These are phyloP conservation scores for Platorchestia sp. DNA, from an alignment of 1,140 invertebrate genomes.

Conservation along the genomic window DNA sequence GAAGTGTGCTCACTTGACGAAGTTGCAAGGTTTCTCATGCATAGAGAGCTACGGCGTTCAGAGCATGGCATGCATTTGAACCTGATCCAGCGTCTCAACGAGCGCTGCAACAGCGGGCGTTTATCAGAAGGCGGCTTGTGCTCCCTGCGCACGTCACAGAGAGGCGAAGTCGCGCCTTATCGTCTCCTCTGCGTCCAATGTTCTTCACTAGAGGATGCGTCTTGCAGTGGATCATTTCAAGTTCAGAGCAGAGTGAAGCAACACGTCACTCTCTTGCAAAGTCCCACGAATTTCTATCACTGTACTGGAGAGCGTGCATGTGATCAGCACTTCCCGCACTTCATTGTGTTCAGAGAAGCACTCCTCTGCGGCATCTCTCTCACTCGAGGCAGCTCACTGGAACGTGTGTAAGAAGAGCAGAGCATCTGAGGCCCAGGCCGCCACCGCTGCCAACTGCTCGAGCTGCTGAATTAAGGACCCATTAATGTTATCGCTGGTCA, in stretches of 20 bases:
- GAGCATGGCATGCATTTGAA: too few species aligned
- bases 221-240: too few species aligned
- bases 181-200: too few species aligned
- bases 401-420: background rate
- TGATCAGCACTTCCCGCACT: background rate
- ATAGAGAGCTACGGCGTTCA: background rate
- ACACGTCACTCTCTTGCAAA: too few species aligned
- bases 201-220: too few species aligned
- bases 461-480: background rate
- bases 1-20: background rate
- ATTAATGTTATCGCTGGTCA: background rate
- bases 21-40: background rate
- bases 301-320: background rate
- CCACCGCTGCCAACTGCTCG: background rate
- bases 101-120: too few species aligned
- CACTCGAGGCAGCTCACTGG: background rate
- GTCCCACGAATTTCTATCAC: background rate
- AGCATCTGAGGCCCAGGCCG: background rate
- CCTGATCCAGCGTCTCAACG: too few species aligned
- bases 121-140: too few species aligned
- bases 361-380: background rate
- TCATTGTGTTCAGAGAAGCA: background rate
- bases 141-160: too few species aligned
- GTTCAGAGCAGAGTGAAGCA: too few species aligned
- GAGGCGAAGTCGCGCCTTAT: too few species aligned